Conservation (phyloP, 2,888 invertebrate genomes). For the Criorhina ranunculi region DNA sequence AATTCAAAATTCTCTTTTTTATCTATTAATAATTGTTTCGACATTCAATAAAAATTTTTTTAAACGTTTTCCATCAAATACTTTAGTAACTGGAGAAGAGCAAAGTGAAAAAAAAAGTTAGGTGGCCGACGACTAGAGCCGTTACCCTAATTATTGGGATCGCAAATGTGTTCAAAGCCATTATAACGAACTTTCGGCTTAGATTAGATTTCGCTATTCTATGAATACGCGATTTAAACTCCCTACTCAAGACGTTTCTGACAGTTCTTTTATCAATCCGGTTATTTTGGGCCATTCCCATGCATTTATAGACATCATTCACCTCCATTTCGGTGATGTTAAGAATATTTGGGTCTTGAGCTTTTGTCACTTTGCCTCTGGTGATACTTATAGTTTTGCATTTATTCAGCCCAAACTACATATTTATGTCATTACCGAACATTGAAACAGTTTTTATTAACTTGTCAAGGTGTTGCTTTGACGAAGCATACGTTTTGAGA, state of each 20-base stretch:
- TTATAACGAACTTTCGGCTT: slow-evolving; percentile 31
- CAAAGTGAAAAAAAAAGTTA: too few species aligned
- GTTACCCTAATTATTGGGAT: slow-evolving; percentile 15
- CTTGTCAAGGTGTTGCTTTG: too few species aligned
- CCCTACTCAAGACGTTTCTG: not conserved
- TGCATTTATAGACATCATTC: slow-evolving; percentile 38
- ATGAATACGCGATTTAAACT: slow-evolving; percentile 39
- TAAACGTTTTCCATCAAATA: slow-evolving; percentile 7
- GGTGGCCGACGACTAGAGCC: too few species aligned
- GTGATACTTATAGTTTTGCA: too few species aligned
- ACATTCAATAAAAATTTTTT: slow-evolving; percentile 16
- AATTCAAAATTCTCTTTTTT: slow-evolving; percentile 18
- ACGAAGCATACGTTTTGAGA: too few species aligned
- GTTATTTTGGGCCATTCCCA: slow-evolving; percentile 30
- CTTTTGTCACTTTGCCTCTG: too few species aligned
- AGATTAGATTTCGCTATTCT: slow-evolving; percentile 26
- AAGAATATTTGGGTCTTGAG: too few species aligned
- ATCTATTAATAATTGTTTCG: slow-evolving; percentile 29
- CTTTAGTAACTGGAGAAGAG: too few species aligned
- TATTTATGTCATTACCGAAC: too few species aligned
- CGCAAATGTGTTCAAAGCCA: slow-evolving; percentile 36
- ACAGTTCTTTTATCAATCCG: slow-evolving; percentile 29
- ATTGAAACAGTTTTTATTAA: slow-evolving; percentile 49
- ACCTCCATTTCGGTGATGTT: slow-evolving; percentile 34
- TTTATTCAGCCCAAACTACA: too few species aligned